These are phyloP conservation scores for Hololepta plana DNA, from an alignment of 2,888 invertebrate species.

Conservation along the genomic window DNA sequence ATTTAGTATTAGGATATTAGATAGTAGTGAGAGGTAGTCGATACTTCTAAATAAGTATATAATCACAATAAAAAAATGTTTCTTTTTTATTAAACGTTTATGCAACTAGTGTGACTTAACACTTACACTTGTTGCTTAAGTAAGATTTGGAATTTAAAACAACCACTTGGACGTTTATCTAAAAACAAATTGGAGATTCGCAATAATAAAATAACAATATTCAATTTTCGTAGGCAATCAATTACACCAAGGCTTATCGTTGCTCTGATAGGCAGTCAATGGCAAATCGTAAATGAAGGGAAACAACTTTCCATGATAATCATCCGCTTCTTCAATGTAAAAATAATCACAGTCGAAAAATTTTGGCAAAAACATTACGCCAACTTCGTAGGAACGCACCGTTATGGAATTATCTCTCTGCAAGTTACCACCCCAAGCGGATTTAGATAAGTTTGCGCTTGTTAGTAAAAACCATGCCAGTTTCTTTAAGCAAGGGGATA, in stretches of 20 bases:
- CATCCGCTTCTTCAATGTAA: conserved; percentile 15
- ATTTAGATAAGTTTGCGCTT: conserved; percentile 91
- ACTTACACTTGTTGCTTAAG: too few species aligned
- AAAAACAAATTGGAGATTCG: conserved; percentile 3
- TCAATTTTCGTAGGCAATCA: too few species aligned
- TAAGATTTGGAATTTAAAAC: too few species aligned
- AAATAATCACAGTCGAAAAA: conserved; percentile 49
- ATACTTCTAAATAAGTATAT: too few species aligned
- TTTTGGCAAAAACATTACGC: conserved; percentile 72
- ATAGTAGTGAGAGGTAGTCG: too few species aligned
- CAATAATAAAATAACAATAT: conserved; percentile 8
- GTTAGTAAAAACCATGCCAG: conserved; percentile 76
- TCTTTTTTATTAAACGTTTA: too few species aligned
- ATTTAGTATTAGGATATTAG: too few species aligned
- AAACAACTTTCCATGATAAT: conserved; percentile 24
- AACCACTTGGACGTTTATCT: too few species aligned
- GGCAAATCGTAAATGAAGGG: conserved; percentile 75
- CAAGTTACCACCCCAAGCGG: conserved; percentile 80
- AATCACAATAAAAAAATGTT: too few species aligned
- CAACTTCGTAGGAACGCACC: conserved; percentile 79
- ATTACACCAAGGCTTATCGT: conserved; percentile 45
- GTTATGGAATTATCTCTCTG: conserved; percentile 39
- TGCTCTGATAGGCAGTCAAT: conserved; percentile 44
- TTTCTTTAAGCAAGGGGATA: conserved; percentile 44
- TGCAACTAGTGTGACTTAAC: too few species aligned